phyloP scores from a whole-genome alignment of 2,113 vertebrate species.

The Nothobranchius furzeri region DNA sequence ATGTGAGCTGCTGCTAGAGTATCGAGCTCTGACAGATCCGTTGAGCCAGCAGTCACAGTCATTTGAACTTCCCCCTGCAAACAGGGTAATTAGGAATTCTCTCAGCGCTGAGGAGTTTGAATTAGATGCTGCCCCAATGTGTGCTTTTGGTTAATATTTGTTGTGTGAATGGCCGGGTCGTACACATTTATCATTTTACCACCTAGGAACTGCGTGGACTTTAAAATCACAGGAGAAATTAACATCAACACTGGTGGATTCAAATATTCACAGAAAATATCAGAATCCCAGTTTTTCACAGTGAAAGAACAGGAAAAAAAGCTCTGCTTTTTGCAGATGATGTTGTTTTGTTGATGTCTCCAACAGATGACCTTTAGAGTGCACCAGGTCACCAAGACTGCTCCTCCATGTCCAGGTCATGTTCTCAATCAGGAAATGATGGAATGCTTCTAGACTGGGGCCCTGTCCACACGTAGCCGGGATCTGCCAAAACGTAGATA shows the following conservation, averaged over 20 bases:
- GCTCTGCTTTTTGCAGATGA: too few relatives aligned
- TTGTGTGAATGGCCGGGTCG: constrained; percentile 16
- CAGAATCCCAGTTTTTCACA: too few relatives aligned
- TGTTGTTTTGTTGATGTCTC: too few relatives aligned
- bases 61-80: constrained; percentile 37
- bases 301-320: too few relatives aligned
- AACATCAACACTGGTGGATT: not conserved
- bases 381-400: too few relatives aligned
- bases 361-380: too few relatives aligned
- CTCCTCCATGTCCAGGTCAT: too few relatives aligned
- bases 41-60: constrained; percentile 57
- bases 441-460: too few relatives aligned
- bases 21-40: constrained; percentile 35
- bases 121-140: constrained; percentile 24
- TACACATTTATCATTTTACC: constrained; percentile 2
- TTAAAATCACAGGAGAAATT: not conserved
- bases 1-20: constrained; percentile 29
- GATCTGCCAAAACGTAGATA: too few relatives aligned
- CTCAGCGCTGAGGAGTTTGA: constrained; percentile 44
- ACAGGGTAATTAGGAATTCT: constrained; percentile 43
- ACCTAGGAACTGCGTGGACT: not conserved
- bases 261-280: too few relatives aligned
- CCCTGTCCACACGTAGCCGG: too few relatives aligned
- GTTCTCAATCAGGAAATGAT: too few relatives aligned
- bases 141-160: constrained; percentile 30